Base-by-base conservation (phyloP, 2,888 invertebrate genomes). In the Acanthosepion esculentum region DNA sequence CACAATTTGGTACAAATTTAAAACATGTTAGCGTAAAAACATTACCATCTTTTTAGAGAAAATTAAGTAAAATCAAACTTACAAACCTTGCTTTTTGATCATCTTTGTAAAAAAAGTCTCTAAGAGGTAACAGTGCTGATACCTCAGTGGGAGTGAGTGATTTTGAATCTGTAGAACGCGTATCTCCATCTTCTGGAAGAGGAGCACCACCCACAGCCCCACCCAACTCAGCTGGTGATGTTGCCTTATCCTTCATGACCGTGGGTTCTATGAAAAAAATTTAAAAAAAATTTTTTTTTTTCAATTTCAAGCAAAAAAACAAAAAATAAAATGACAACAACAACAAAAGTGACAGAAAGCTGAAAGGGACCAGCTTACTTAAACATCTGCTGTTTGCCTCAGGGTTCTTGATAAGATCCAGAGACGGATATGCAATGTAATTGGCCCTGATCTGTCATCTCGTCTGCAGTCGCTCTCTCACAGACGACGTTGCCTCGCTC, bases 141-240 rank as follows among this genome's bases (percentile, higher is more conserved):
- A 96, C 96, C 95, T 97, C 97, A 95, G 96, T 97, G 26, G 97
- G 97, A 33, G 96, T 96, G 94, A 95, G 96, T 48, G 96, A 96
- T 95, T 97, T 97, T 48, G 96, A 97, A 95, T 96, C 96, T 91
- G 96, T 96, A 7, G 96, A 96, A 78, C 95, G 95, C 41, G 95
- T 95, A 41, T 96, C 96, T 41, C 94, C 95, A 23, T 96, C 95
- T n/a, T 96, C 96, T 29, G 92, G 53, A 33, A 91, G 55, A 33
- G 94, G 48, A 41, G 92, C 94, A 29, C 93, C 95, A 48, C 94
- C 95, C 94, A 41, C 94, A 23, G 94, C 94, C 94, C 92, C 94
- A 29, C 55, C 94, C 55, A 93, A 95, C 93, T 91, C 94, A n/a
- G 55, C 94, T 48, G 94, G 94, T 18, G 91, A 91, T 64, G 91